Percentiles rank a stretch among this genome's conserved stretches.
These are phyloP conservation scores for Protomyctophum bolini DNA, from an alignment of 2,113 vertebrate species.

Conservation along the genomic window DNA sequence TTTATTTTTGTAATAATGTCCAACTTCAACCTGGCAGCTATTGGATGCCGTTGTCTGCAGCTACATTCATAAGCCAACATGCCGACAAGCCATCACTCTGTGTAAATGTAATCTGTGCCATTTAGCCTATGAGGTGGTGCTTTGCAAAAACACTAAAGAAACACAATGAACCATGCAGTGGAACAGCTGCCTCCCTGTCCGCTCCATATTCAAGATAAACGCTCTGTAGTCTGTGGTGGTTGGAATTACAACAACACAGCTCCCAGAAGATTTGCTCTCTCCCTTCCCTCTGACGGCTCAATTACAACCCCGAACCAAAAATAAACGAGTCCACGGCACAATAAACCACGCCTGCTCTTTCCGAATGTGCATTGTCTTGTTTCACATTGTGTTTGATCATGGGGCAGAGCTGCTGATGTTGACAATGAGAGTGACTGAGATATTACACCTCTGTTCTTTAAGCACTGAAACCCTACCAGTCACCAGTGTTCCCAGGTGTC, in stretches of 20 bases:
- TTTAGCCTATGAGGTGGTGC: conserved; percentile 23
- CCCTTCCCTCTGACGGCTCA: not conserved
- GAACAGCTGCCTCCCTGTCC: conserved; percentile 23
- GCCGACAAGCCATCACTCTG: conserved; percentile 11
- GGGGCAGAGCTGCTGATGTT: not conserved
- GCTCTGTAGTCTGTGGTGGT: conserved; percentile 5
- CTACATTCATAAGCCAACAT: conserved; percentile 7
- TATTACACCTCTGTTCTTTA: no score
- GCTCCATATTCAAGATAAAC: conserved; percentile 16
- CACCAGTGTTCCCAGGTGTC: no score
- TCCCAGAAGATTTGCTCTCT: conserved; percentile 14
- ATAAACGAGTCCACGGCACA: not conserved
- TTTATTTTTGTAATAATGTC: not conserved
- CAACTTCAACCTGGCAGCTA: conserved; percentile 12
- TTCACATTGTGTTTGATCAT: not conserved
- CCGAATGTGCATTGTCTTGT: not conserved
- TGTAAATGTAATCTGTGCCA: conserved; percentile 12
- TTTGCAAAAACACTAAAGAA: conserved; percentile 18
- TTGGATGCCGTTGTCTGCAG: conserved; percentile 3
- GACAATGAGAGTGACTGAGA: not conserved
- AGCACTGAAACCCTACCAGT: no score
- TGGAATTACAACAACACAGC: conserved; percentile 1
- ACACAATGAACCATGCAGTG: conserved; percentile 17
- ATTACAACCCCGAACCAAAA: conserved; percentile 3
- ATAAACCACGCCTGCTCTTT: not conserved